Base-by-base conservation (phyloP, 2,888 invertebrate species). In the Leucophenga montana region DNA sequence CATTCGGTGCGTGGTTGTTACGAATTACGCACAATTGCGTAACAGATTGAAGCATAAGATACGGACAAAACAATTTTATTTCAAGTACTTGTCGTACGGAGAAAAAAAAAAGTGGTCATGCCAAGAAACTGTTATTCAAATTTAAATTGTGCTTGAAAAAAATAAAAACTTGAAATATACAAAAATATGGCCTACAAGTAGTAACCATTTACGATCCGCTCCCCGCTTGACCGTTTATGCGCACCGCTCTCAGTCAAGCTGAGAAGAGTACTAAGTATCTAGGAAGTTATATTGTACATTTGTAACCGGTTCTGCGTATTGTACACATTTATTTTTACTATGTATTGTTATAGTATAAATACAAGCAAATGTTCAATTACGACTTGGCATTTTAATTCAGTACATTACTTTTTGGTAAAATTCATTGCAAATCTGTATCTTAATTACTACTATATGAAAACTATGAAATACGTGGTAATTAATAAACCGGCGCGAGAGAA, bases 1-100 rank as follows among this genome's bases (percentile, higher is more conserved):
- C 39, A 39, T 39, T 39, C 39, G 5, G 39, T 46, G 48, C 22
- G 16, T 64, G 44, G 16, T 64, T 83, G 77, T 75, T 78, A 77
- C 78, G 82, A 79, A 83, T 81, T 83, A 83, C 81, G 81, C 81
- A 81, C 80, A 83, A 81, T 81, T 83, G 82, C 83, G 82, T 83
- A 81, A 80, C 82, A 74, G 81, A 81, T 81, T 81, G 79, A 81
- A 81, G 80, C 78, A 71, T 76, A 76, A 81, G 83, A 81, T 79
- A 79, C 71, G 74, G 67, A 72, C 70, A 75, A 70, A 82, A 22
- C 27, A n/a, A 13, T 56, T 56, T n/a, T 13, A n/a, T 27, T 9
- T 65, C 59, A 59, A 59, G 59, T 59, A 59, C 59, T 22, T 14
- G 16, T n/a, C 59, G 33, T 50, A 18, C 16, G 22, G 3, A 18